phyloP scores from a whole-genome alignment of 2,888 invertebrate species.

The Macrostomum cliftonense region DNA sequence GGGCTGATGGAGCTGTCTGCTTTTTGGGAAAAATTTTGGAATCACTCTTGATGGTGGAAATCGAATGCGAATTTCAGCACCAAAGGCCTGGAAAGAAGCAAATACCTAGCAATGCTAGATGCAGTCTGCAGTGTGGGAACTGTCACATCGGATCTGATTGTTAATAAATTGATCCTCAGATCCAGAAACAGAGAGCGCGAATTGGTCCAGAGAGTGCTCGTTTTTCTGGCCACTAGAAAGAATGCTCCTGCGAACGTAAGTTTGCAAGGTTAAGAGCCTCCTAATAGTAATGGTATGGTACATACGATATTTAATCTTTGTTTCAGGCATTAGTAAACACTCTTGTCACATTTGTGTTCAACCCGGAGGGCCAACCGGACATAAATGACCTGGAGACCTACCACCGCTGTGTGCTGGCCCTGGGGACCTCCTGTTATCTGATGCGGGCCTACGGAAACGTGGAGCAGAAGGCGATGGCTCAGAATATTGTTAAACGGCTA shows the following conservation, averaged over 20 bases:
- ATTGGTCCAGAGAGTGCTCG: conserved; percentile 13
- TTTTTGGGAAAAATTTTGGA: too few relatives aligned
- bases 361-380: conserved; percentile 11
- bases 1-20: too few relatives aligned
- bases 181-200: neutral
- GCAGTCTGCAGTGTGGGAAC: conserved; percentile 14
- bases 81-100: conserved; percentile 4
- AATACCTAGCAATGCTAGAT: conserved; percentile 17
- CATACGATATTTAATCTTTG: conserved; percentile 1
- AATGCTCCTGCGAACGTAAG: conserved; percentile 13
- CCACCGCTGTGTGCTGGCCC: conserved; percentile 15
- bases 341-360: conserved; percentile 15
- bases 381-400: conserved; percentile 13
- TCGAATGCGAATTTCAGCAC: conserved; percentile 12
- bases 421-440: conserved; percentile 13
- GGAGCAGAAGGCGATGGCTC: conserved; percentile 13
- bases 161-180: too few relatives aligned
- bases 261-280: neutral
- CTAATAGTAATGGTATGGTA: too few relatives aligned
- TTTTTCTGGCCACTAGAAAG: conserved; percentile 12
- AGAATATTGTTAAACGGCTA: conserved; percentile 12
- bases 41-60: too few relatives aligned
- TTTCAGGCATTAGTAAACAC: conserved; percentile 15
- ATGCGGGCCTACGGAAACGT: conserved; percentile 12
- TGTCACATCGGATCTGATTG: too few relatives aligned